Evolutionary conservation across 2,888 invertebrate genomes (phyloP).

Genomic region (Drosophila atripex): DNA sequence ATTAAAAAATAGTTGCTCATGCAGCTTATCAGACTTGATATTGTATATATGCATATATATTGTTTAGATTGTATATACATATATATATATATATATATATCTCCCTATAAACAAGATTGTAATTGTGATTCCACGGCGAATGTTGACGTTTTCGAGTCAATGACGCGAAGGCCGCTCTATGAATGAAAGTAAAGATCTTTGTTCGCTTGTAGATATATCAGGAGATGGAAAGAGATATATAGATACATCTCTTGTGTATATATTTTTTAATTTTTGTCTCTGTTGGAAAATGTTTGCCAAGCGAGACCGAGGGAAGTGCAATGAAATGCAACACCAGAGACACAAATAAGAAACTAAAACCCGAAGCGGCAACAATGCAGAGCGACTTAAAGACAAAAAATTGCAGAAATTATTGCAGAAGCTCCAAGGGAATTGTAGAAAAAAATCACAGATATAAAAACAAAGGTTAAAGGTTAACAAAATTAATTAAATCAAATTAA

Average conservation of each 20-base stretch:
- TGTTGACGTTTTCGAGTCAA: conserved; percentile 19
- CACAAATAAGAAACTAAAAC: conserved; percentile 17
- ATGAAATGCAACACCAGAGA: conserved; percentile 55
- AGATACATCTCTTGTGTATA: neutral
- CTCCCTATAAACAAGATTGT: neutral
- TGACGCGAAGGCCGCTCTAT: conserved; percentile 57
- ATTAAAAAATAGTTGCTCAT: conserved; percentile 48
- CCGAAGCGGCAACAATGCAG: conserved; percentile 4
- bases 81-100: neutral
- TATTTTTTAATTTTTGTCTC: conserved; percentile 11
- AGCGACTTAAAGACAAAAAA: conserved; percentile 35
- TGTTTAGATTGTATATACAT: too few species aligned
- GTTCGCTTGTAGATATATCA: too few species aligned
- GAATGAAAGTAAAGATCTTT: conserved; percentile 64
- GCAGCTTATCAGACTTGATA: conserved; percentile 23
- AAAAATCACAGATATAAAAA: too few species aligned
- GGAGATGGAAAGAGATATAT: too few species aligned
- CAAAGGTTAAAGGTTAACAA: too few species aligned
- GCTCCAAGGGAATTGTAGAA: conserved; percentile 13
- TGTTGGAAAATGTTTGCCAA: conserved; percentile 37
- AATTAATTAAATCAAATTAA: neutral
- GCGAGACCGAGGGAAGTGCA: conserved; percentile 35
- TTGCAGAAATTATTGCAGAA: conserved; percentile 1
- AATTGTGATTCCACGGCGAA: conserved; percentile 29
- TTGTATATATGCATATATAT: neutral